phyloP scores from a whole-genome alignment of 2,113 vertebrate species.

The Passer domesticus region DNA sequence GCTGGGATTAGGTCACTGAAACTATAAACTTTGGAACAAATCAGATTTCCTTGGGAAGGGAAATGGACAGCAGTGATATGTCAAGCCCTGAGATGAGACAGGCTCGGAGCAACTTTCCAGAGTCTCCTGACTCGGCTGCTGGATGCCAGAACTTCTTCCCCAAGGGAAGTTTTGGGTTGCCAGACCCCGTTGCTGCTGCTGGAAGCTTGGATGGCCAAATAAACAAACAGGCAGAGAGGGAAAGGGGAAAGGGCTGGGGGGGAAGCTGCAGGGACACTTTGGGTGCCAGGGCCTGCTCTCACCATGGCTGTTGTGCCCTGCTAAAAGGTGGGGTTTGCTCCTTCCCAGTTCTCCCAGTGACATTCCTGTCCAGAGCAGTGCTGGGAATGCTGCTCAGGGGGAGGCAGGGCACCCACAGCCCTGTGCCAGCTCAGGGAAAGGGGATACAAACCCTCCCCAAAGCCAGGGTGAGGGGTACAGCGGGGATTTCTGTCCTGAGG shows the following conservation, averaged over 20 bases:
- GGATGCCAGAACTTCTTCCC: conserved; percentile 62
- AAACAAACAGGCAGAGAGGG: neutral
- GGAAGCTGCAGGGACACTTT: rapidly evolving
- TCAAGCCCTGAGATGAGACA: conserved; percentile 42
- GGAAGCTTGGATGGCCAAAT: neutral
- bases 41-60: conserved; percentile 58
- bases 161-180: conserved; percentile 38
- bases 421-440: neutral
- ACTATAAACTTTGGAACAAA: conserved; percentile 55
- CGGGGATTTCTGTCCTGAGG: rapidly evolving
- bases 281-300: neutral
- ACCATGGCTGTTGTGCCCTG: rapidly evolving
- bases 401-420: neutral
- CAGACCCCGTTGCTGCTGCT: neutral
- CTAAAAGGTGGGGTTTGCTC: neutral
- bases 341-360: neutral
- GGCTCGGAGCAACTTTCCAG: conserved; percentile 58
- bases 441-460: neutral
- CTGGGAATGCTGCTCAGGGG: neutral
- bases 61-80: conserved; percentile 42
- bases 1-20: conserved; percentile 69
- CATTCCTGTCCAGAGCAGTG: neutral
- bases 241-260: neutral
- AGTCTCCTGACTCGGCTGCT: conserved; percentile 27
- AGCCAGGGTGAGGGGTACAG: neutral